phyloP scores from a whole-genome alignment of 2,113 vertebrate species.

The Callocephalon fimbriatum region DNA sequence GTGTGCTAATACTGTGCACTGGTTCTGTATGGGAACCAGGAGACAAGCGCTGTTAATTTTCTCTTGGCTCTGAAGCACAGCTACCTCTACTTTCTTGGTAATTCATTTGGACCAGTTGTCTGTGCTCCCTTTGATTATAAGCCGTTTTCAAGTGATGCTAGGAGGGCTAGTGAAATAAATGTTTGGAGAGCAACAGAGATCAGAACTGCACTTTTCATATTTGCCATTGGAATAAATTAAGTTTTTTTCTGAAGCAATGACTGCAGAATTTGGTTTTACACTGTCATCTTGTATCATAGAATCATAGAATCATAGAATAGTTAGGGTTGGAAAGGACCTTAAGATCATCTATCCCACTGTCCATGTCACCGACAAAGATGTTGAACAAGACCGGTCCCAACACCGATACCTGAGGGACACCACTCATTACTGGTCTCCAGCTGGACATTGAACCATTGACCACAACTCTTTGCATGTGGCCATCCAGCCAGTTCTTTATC shows the following conservation, averaged over 20 bases:
- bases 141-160: not conserved
- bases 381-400: no score
- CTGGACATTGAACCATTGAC: no score
- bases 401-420: no score
- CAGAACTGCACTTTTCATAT: not conserved
- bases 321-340: no score
- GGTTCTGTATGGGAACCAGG: not conserved
- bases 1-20: not conserved
- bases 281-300: not conserved
- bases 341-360: no score
- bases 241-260: not conserved
- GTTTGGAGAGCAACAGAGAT: not conserved
- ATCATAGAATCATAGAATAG: no score
- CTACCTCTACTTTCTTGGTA: not conserved
- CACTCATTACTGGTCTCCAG: no score
- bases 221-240: not conserved
- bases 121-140: not conserved
- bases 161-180: not conserved
- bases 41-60: not conserved
- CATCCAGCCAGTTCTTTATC: no score
- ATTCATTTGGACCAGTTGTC: not conserved
- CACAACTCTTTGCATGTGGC: no score
- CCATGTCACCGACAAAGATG: no score
- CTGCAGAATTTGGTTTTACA: not conserved
- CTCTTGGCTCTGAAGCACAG: not conserved